These are phyloP conservation scores for Stegostoma tigrinum DNA, from an alignment of 2,113 vertebrate genomes.

Conservation along the genomic window DNA sequence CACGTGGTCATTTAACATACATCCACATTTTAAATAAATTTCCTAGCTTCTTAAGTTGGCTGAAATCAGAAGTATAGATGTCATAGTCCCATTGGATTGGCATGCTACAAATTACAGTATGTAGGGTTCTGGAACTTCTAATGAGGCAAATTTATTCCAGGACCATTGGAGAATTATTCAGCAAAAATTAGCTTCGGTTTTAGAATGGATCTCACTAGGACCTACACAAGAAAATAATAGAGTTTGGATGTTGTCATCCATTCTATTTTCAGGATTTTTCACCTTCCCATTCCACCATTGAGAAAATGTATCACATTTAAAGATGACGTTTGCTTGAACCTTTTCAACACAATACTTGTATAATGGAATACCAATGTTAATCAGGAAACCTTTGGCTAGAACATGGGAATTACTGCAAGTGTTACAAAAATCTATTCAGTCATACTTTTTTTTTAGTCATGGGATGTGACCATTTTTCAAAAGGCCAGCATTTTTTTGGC, in stretches of 20 bases:
- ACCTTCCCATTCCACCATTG: background rate
- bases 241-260: background rate
- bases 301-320: background rate
- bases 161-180: background rate
- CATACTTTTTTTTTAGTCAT: background rate
- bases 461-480: no score
- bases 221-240: background rate
- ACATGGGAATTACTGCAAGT: background rate
- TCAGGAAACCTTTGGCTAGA: background rate
- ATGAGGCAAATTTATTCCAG: background rate
- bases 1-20: background rate
- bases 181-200: background rate
- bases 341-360: background rate
- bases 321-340: background rate
- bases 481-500: no score
- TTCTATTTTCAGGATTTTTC: background rate
- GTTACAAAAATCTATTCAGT: background rate
- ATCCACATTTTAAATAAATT: background rate
- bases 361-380: background rate
- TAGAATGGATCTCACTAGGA: background rate
- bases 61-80: background rate
- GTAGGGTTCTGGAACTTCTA: background rate
- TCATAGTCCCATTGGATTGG: background rate
- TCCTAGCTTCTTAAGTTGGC: background rate
- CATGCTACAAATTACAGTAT: background rate